Evolutionary conservation across 2,888 invertebrate species (phyloP), one percentile per base, ranked within the genome.

Genomic region (Prosapia bicincta): DNA sequence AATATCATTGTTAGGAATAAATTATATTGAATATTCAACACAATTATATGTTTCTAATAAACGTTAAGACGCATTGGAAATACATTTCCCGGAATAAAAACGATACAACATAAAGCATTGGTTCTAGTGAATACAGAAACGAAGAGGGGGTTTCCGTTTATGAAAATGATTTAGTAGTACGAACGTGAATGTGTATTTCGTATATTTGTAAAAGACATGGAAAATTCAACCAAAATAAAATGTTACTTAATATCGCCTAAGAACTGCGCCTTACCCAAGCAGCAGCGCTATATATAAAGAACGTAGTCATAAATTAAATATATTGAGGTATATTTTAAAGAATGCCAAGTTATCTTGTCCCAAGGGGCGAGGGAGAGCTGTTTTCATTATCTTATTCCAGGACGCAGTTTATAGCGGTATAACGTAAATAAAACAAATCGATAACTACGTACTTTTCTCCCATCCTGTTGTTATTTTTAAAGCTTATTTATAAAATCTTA

Each of bases 271-370:
- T 54, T 20, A 54, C 54, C 20, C 20, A 54, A n/a, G 54, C 54
- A 54, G 20, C 54, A 20, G 5, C 3, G 54, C 54, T 20, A 54
- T 54, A 54, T 54, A 54, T 54, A 54, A 54, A 54, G 54, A 54
- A 54, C n/a, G 54, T 54, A 54, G 54, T 54, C 54, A 20, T 54
- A 54, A 54, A 54, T 54, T 54, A 54, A 54, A 54, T 54, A 20
- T 54, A 54, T 54, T 54, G 54, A 54, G 54, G 54, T 54, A 54
- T 54, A 54, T 54, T 54, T 54, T 54, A 54, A 54, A 54, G 54
- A 54, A 54, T 54, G 54, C 20, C 54, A 54, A 54, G 54, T 54
- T 54, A 54, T 54, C 54, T 54, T 54, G n/a, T 9, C 54, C 54
- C 54, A 20, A 5, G 54, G 54, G 54, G 20, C n/a, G 3, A 20